These are phyloP conservation scores for Cynopterus brachyotis DNA, from an alignment of 2,113 vertebrate genomes.

Conservation along the genomic window DNA sequence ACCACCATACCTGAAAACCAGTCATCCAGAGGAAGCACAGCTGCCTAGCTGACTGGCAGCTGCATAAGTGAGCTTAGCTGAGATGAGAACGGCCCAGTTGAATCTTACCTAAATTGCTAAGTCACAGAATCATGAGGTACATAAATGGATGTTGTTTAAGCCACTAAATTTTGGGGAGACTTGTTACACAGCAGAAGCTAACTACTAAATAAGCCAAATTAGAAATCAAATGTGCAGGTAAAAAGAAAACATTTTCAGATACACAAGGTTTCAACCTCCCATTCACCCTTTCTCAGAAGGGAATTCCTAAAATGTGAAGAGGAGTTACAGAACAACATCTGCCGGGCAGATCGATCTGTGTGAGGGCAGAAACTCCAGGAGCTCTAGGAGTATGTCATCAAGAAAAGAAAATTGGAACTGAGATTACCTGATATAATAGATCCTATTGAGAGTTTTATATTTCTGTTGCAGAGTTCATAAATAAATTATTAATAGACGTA, in stretches of 20 bases:
- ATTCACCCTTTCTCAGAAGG: background rate
- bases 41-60: background rate
- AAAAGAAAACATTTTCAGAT: background rate
- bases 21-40: background rate
- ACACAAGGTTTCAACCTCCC: background rate
- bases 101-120: background rate
- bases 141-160: background rate
- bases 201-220: background rate
- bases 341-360: background rate
- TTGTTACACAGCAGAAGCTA: background rate
- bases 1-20: background rate
- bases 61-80: background rate
- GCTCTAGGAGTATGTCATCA: background rate
- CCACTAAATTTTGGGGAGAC: background rate
- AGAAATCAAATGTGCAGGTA: background rate
- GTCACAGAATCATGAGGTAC: background rate
- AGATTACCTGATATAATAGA: background rate
- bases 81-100: background rate
- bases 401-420: background rate
- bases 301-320: background rate
- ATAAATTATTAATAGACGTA: background rate
- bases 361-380: background rate
- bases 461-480: background rate
- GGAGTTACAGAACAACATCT: background rate
- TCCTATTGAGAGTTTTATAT: background rate